phyloP scores from a whole-genome alignment of 2,113 vertebrate genomes.

The Chaetodon auriga region DNA sequence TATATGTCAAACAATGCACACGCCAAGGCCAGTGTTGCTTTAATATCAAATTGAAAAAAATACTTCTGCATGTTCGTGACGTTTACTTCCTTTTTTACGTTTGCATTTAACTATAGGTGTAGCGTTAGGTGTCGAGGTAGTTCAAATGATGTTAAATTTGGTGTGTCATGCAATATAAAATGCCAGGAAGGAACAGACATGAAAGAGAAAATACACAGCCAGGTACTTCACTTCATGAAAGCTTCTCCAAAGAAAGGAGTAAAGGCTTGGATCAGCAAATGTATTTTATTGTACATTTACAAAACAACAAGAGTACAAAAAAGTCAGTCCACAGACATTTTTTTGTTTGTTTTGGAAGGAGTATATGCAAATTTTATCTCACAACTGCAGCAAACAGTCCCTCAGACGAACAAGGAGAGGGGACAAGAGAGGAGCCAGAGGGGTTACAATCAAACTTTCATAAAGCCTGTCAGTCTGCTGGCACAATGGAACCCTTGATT shows the following conservation, averaged over 20 bases:
- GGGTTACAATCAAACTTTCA: slow-evolving; percentile 80
- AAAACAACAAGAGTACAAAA: slow-evolving; percentile 89
- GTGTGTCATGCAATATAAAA: too few relatives aligned
- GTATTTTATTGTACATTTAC: slow-evolving; percentile 87
- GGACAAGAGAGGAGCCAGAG: background rate
- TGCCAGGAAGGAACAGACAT: too few relatives aligned
- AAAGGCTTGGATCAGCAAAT: slow-evolving; percentile 78
- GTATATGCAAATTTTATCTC: slow-evolving; percentile 75
- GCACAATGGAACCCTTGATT: slow-evolving; percentile 48
- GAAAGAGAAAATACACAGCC: background rate
- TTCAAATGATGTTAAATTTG: too few relatives aligned
- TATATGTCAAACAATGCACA: too few relatives aligned
- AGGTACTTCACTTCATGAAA: background rate
- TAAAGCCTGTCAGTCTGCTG: slow-evolving; percentile 62
- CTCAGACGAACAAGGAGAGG: slow-evolving; percentile 53
- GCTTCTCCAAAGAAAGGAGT: background rate
- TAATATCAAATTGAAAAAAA: too few relatives aligned
- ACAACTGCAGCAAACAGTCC: slow-evolving; percentile 75
- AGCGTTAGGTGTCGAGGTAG: too few relatives aligned
- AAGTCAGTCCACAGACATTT: slow-evolving; percentile 82
- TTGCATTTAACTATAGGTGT: too few relatives aligned
- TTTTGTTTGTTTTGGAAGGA: slow-evolving; percentile 72
- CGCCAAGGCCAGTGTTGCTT: too few relatives aligned
- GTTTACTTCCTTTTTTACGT: too few relatives aligned
- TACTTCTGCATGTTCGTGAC: too few relatives aligned